Percentiles rank a stretch among this genome's conserved stretches.
Conservation (phyloP, 37 sponge, comb jelly and placozoan genomes). For the Axinella damicornis region DNA sequence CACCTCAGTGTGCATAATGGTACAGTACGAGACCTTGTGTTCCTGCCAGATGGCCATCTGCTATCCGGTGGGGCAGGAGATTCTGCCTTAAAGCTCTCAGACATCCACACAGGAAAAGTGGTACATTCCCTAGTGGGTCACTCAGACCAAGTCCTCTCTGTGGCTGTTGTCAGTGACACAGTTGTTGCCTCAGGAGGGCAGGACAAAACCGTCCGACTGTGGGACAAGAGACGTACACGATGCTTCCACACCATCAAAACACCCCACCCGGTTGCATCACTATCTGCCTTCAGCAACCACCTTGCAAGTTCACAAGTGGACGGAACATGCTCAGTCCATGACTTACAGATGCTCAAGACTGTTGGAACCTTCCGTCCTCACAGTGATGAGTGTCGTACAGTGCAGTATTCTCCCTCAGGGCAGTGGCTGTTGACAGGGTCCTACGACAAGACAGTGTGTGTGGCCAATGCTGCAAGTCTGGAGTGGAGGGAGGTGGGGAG, state of each 20-base stretch:
- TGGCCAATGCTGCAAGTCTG: constrained; percentile 18
- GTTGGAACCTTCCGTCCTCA: constrained; percentile 32
- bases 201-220: constrained; percentile 68
- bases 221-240: constrained; percentile 60
- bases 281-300: neutral
- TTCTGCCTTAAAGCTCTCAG: constrained; percentile 48
- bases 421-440: constrained; percentile 78
- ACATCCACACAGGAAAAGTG: constrained; percentile 22
- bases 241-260: constrained; percentile 15
- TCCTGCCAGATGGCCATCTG: constrained; percentile 60
- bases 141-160: constrained; percentile 61
- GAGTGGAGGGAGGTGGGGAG: constrained; percentile 50
- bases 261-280: constrained; percentile 18
- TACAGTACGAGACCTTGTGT: constrained; percentile 83
- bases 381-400: constrained; percentile 70
- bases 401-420: constrained; percentile 63
- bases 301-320: constrained; percentile 47
- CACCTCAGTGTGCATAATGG: constrained; percentile 40
- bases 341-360: constrained; percentile 1
- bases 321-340: constrained; percentile 62
- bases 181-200: constrained; percentile 69
- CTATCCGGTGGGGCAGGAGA: constrained; percentile 83
- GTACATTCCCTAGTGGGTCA: constrained; percentile 60
- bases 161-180: constrained; percentile 19
- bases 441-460: constrained; percentile 73